Conservation (phyloP, 2,797 vertebrate species). For the Leucoraja ocellata region DNA sequence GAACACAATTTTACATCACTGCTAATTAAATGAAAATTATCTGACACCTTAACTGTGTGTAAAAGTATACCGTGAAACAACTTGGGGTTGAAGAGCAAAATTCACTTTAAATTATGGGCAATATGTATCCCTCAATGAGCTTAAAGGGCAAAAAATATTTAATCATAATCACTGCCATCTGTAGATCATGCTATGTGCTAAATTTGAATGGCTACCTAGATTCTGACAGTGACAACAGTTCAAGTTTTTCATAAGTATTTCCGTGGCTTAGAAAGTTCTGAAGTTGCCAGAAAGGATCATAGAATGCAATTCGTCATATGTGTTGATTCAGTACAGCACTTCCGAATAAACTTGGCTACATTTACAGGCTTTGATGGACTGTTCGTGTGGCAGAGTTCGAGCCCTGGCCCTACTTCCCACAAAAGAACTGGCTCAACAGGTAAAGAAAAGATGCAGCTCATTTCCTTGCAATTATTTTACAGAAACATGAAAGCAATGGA, state of each 20-base stretch:
- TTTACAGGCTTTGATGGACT: constrained; percentile 66
- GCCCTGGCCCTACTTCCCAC: constrained; percentile 83
- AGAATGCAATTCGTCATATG: background rate
- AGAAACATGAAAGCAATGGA: background rate
- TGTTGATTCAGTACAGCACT: background rate
- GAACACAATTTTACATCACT: background rate
- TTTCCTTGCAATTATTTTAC: too few relatives aligned
- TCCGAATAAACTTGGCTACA: background rate
- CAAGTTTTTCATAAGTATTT: background rate
- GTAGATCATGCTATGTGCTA: too few relatives aligned
- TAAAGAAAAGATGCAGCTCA: constrained; percentile 43
- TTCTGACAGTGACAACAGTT: background rate
- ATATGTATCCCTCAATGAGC: background rate
- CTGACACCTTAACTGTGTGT: background rate
- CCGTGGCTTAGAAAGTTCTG: background rate
- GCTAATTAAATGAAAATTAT: background rate
- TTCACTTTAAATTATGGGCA: background rate
- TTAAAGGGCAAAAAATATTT: background rate
- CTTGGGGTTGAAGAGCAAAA: background rate
- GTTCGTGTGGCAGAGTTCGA: constrained; percentile 75
- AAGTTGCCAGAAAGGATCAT: background rate
- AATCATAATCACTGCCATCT: background rate
- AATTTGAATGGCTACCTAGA: too few relatives aligned
- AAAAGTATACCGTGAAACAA: background rate
- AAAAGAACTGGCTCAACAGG: constrained; percentile 94